These are phyloP conservation scores for Columbina picui DNA, from an alignment of 2,113 vertebrate genomes.

Conservation along the genomic window DNA sequence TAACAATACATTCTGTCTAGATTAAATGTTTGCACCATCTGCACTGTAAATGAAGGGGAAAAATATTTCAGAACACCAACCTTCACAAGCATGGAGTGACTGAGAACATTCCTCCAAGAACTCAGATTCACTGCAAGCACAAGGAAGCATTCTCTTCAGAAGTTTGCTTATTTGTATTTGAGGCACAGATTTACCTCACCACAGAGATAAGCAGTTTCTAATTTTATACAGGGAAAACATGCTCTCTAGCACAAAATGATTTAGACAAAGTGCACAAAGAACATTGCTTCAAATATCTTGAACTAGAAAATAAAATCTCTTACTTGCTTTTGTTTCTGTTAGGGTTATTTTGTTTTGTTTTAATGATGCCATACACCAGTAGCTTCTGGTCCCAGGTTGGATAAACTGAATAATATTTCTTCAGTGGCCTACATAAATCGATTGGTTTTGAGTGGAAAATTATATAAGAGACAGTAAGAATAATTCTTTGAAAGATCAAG, in stretches of 20 bases:
- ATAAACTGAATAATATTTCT: not conserved
- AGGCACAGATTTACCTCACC: not conserved
- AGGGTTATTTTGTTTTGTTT: not conserved
- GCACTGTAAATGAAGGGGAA: not conserved
- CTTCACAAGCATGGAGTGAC: not conserved
- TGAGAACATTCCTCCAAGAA: not conserved
- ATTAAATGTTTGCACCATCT: not conserved
- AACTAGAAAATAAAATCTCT: not conserved
- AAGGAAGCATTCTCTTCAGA: not conserved
- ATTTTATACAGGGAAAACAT: not conserved
- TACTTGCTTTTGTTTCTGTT: not conserved
- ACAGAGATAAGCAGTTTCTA: conserved; percentile 6
- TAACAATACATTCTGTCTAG: not conserved
- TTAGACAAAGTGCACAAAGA: not conserved
- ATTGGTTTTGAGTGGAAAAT: not conserved
- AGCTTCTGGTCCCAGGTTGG: not conserved
- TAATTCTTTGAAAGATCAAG: not conserved
- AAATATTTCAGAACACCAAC: not conserved
- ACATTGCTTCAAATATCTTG: not conserved
- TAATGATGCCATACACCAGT: not conserved
- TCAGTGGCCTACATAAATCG: not conserved
- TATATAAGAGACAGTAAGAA: not conserved
- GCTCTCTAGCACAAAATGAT: conserved; percentile 1
- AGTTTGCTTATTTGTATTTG: conserved; percentile 28
- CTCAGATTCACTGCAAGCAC: not conserved